Percentiles rank a stretch among this genome's conserved stretches.
phyloP scores from a whole-genome alignment of 2,113 vertebrate species.

The Tupaia chinensis region DNA sequence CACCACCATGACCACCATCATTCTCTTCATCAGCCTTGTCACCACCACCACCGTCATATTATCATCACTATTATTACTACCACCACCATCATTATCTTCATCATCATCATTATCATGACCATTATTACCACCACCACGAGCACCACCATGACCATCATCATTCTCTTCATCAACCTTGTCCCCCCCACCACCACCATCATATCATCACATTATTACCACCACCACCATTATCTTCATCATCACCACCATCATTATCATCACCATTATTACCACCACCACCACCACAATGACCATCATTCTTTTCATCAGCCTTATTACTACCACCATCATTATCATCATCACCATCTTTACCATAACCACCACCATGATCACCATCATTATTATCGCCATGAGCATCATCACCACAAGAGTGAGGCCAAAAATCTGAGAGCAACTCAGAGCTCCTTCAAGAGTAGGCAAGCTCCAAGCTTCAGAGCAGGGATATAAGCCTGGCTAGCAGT shows the following conservation, averaged over 20 bases:
- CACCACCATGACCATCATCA: accelerated
- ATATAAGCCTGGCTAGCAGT: neutral
- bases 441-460: neutral
- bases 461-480: neutral
- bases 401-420: neutral
- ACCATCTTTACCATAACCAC: accelerated
- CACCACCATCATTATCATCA: accelerated
- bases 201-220: neutral
- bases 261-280: accelerated
- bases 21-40: accelerated
- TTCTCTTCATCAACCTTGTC: accelerated
- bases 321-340: accelerated
- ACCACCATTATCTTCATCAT: accelerated
- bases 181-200: neutral
- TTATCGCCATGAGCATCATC: accelerated
- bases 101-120: too few relatives aligned
- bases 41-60: neutral
- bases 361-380: neutral
- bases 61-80: too few relatives aligned
- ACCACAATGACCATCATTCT: accelerated
- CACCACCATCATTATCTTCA: neutral
- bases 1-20: neutral
- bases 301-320: neutral
- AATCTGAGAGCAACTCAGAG: neutral
- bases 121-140: neutral